Evolutionary conservation across 2,113 vertebrate species (phyloP).

Genomic region (Upupa epops): DNA sequence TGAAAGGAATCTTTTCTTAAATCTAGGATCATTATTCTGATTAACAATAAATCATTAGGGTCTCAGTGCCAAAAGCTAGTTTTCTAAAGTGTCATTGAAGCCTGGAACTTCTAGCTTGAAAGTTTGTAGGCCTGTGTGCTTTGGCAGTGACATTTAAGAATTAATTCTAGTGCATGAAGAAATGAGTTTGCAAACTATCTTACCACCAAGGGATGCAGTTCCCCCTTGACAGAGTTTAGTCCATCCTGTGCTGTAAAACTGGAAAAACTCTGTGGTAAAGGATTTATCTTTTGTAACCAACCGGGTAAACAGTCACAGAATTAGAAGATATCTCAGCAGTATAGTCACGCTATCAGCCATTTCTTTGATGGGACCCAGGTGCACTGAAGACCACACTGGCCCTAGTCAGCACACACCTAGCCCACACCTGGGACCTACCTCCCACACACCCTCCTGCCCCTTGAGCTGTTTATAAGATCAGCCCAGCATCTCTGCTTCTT

Average conservation of each 20-base stretch:
- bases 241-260: not conserved
- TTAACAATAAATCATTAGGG: not conserved
- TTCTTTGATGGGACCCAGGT: not conserved
- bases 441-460: no score
- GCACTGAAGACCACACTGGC: accelerated
- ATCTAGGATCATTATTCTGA: not conserved
- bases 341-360: accelerated
- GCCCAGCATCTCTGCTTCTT: not conserved
- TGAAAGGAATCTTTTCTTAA: not conserved
- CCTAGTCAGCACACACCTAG: no score
- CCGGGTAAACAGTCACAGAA: not conserved
- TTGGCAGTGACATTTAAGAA: not conserved
- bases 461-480: not conserved
- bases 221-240: not conserved
- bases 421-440: not conserved
- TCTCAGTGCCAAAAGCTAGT: not conserved
- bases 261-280: not conserved
- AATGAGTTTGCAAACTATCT: not conserved
- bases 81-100: not conserved
- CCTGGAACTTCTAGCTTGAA: not conserved
- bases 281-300: not conserved
- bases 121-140: not conserved
- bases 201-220: not conserved
- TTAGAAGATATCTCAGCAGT: not conserved
- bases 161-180: not conserved